phyloP scores from a whole-genome alignment of 1,140 invertebrate genomes.

The Orussus abietinus region DNA sequence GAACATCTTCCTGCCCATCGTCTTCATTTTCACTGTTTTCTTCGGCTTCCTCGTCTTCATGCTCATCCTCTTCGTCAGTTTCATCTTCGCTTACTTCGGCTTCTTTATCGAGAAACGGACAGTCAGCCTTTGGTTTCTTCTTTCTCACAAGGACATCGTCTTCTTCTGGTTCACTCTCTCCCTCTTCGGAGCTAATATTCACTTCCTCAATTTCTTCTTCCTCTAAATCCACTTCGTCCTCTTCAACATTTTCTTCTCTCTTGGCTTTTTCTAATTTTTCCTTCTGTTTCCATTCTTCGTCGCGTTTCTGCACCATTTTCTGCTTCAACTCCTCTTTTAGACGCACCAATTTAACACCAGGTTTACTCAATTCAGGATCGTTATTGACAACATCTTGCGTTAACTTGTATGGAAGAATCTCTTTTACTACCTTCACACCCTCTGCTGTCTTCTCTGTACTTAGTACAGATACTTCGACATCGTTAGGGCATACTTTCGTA shows the following conservation, averaged over 20 bases:
- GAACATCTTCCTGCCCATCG: slow-evolving; percentile 39
- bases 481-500: slow-evolving; percentile 50
- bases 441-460: slow-evolving; percentile 42
- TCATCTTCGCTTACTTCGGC: slow-evolving; percentile 40
- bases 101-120: slow-evolving; percentile 42
- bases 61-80: slow-evolving; percentile 34
- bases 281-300: slow-evolving; percentile 62
- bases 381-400: slow-evolving; percentile 25
- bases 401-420: slow-evolving; percentile 42
- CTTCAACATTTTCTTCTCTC: slow-evolving; percentile 28
- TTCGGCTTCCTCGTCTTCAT: slow-evolving; percentile 37
- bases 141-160: slow-evolving; percentile 28
- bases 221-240: slow-evolving; percentile 30
- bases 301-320: slow-evolving; percentile 60
- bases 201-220: slow-evolving; percentile 22
- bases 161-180: slow-evolving; percentile 37
- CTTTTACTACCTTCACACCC: slow-evolving; percentile 26
- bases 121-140: slow-evolving; percentile 28
- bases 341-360: slow-evolving; percentile 59
- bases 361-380: slow-evolving; percentile 49
- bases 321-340: slow-evolving; percentile 62
- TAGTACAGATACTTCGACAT: slow-evolving; percentile 47
- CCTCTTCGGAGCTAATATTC: slow-evolving; percentile 16
- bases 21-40: slow-evolving; percentile 28
- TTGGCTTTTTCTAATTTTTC: slow-evolving; percentile 47